Evolutionary conservation across 2,888 invertebrate genomes (phyloP), one percentile per base, ranked within the genome.

Genomic region (Callimorpha dominula): DNA sequence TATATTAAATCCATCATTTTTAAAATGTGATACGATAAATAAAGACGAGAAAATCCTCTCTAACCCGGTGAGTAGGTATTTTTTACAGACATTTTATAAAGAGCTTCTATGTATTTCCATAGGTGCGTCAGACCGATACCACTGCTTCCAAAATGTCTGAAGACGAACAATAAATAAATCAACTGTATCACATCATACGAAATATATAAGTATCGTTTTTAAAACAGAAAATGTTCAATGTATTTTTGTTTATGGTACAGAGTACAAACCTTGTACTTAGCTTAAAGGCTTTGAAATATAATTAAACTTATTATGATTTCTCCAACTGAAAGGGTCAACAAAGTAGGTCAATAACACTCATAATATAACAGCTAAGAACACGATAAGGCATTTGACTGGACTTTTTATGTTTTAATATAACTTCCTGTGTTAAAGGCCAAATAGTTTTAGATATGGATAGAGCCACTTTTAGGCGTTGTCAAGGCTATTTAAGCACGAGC

Each of bases 381-480:
- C 62, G 70, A 73, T 65, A 72, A 46, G 52, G 68, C 42, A 63
- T 72, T 71, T 72, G 72, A 68, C 68, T 43, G 66, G 52, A 62
- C 46, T 64, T 72, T 72, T 72, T 72, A 72, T 68, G 64, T 64
- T 68, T 72, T 68, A 68, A 68, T 71, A 71, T 49, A 66, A 66
- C 60, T 72, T 72, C 63, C 72, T 66, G 67, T 68, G 67, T 52
- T 63, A 68, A 72, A 63, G 63, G 67, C 67, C 71, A 69, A 62
- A 69, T 69, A 63, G 62, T 69, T 69, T 69, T 49, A 62, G 69
- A 69, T 69, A 69, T 40, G 69, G 62, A 69, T 40, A 63, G 69
- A 63, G 62, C n/a, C 50, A 60, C 60, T 63, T 62, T 69, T 69
- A 60, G 68, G 60, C 31, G 60, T 31, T 46, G 60, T 43, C 68